phyloP scores from a whole-genome alignment of 2,888 invertebrate genomes.

The Acleris emargana region DNA sequence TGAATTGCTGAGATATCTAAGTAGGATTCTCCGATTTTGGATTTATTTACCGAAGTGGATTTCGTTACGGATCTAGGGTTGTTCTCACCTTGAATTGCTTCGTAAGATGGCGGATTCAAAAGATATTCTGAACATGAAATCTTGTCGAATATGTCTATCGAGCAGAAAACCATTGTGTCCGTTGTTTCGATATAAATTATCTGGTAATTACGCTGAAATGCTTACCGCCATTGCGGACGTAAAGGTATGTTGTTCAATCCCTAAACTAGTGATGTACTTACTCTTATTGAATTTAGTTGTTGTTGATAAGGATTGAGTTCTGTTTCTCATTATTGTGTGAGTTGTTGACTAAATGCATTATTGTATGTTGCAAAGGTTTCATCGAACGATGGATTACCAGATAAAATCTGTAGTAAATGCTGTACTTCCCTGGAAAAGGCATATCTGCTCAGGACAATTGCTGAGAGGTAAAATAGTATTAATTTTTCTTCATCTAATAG shows the following conservation, averaged over 20 bases:
- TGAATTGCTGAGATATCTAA: not conserved
- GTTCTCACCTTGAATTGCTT: conserved; percentile 17
- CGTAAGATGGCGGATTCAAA: conserved; percentile 57
- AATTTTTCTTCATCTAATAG: conserved; percentile 3
- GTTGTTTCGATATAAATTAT: conserved; percentile 74
- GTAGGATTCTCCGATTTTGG: conserved; percentile 28
- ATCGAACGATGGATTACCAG: conserved; percentile 76
- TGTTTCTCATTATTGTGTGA: not conserved
- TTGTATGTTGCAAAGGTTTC: conserved; percentile 57
- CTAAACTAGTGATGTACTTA: conserved; percentile 36
- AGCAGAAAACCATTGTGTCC: conserved; percentile 74
- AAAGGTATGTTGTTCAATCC: conserved; percentile 58
- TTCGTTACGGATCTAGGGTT: conserved; percentile 18
- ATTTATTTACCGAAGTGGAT: conserved; percentile 10
- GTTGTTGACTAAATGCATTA: conserved; percentile 1
- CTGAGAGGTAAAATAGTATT: conserved; percentile 65
- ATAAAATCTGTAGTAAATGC: conserved; percentile 75
- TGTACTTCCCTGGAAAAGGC: conserved; percentile 75
- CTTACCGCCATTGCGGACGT: conserved; percentile 78
- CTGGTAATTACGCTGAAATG: conserved; percentile 82
- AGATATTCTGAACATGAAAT: conserved; percentile 63
- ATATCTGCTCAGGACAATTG: conserved; percentile 75
- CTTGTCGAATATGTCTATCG: conserved; percentile 75
- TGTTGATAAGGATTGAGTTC: conserved; percentile 25
- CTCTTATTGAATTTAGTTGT: conserved; percentile 17